phyloP scores from a whole-genome alignment of 2,888 invertebrate species.

The Ypsolopha scabrella region DNA sequence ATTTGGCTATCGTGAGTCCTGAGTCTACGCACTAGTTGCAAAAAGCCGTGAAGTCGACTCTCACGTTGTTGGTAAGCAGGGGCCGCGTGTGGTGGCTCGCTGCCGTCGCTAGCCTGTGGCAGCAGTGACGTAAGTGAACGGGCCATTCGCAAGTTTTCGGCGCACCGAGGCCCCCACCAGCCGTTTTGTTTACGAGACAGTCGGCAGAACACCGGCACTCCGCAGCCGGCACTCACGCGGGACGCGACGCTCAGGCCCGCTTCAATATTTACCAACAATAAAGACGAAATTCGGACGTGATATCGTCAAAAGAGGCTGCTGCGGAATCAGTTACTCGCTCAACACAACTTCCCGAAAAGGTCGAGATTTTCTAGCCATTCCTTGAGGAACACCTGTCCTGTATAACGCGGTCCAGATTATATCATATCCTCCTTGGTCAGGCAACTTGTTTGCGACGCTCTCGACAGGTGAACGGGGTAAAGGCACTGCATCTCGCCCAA shows the following conservation, averaged over 20 bases:
- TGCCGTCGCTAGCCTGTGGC: neutral
- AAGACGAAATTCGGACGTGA: neutral
- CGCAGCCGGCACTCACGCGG: slow-evolving; percentile 53
- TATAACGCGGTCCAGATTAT: neutral
- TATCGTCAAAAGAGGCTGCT: neutral
- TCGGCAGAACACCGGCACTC: slow-evolving; percentile 56
- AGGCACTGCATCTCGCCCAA: neutral
- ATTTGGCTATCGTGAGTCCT: no score
- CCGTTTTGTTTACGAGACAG: slow-evolving; percentile 61
- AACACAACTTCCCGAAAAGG: neutral
- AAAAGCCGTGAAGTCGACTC: no score
- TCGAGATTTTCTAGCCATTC: neutral
- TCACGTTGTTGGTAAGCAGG: no score
- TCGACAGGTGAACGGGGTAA: neutral
- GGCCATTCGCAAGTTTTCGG: slow-evolving; percentile 58
- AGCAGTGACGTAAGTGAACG: slow-evolving; percentile 54
- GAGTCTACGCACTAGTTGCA: no score
- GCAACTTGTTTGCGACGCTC: neutral
- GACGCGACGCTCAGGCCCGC: slow-evolving; percentile 29
- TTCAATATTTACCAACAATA: neutral
- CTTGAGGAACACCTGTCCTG: neutral
- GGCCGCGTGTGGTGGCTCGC: neutral
- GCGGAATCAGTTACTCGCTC: neutral
- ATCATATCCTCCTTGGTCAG: neutral
- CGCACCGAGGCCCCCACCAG: slow-evolving; percentile 58